These are phyloP conservation scores for Drosophila birchii DNA, from an alignment of 2,888 invertebrate species.

Conservation along the genomic window DNA sequence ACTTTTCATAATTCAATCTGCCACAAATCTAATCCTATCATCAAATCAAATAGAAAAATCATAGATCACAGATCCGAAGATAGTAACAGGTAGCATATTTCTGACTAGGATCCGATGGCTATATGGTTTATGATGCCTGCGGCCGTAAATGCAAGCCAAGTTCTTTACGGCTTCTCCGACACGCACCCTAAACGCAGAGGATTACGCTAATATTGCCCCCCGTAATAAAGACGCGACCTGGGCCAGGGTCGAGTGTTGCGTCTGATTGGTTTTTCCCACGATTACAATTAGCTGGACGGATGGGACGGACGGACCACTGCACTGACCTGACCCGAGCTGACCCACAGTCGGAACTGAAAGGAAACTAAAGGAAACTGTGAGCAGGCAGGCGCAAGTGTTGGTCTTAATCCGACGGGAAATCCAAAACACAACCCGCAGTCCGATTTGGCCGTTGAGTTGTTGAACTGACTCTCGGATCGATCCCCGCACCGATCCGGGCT, in stretches of 20 bases:
- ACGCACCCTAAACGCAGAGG: constrained; percentile 65
- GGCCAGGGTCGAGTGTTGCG: constrained; percentile 58
- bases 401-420: constrained; percentile 76
- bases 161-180: constrained; percentile 59
- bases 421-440: constrained; percentile 68
- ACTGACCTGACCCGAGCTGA: constrained; percentile 31
- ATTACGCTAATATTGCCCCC: constrained; percentile 71
- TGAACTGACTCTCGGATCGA: constrained; percentile 55
- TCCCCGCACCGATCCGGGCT: constrained; percentile 18
- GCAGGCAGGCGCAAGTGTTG: constrained; percentile 66
- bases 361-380: constrained; percentile 54
- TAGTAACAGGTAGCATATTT: constrained; percentile 9
- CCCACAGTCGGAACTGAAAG: constrained; percentile 32
- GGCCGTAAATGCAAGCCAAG: constrained; percentile 67
- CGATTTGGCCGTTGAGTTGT: constrained; percentile 54
- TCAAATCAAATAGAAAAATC: neutral
- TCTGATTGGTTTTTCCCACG: constrained; percentile 79
- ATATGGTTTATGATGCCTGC: constrained; percentile 34
- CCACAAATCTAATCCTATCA: neutral
- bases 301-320: constrained; percentile 15
- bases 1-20: neutral
- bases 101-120: neutral
- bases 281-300: constrained; percentile 65
- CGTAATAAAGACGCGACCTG: constrained; percentile 61
- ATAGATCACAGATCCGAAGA: neutral